A percentile compares a stretch with the other conserved stretches of the same genome.
These are phyloP conservation scores for Polyodon spathula DNA, from an alignment of 2,113 vertebrate species.

Conservation along the genomic window DNA sequence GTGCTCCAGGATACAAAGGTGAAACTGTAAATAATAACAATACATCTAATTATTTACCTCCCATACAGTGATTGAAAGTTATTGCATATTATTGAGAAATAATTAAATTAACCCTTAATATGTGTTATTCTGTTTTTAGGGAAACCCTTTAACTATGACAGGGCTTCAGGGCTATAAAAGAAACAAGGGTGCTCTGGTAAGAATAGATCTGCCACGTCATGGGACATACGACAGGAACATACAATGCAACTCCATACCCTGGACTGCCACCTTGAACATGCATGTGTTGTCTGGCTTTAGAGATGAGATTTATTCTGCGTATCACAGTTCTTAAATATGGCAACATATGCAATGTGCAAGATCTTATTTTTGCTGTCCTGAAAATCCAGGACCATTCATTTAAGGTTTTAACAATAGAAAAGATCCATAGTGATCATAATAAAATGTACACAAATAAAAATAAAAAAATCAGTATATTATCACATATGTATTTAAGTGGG, in stretches of 20 bases:
- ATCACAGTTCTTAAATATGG: no score
- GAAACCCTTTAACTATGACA: constrained; percentile 53
- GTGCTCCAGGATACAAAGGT: constrained; percentile 63
- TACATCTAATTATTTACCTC: not conserved
- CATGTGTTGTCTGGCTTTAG: not conserved
- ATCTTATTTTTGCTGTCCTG: no score
- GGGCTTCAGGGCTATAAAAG: constrained; percentile 77
- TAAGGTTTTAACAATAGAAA: no score
- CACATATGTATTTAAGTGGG: not conserved
- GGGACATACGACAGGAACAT: no score
- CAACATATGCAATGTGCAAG: no score
- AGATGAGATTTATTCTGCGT: no score
- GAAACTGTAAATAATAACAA: constrained; percentile 58
- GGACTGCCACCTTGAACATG: not conserved
- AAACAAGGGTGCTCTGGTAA: constrained; percentile 67
- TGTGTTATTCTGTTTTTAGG: constrained; percentile 42
- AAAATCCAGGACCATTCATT: no score
- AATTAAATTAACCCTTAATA: not conserved
- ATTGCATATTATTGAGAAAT: not conserved
- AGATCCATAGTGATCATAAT: no score
- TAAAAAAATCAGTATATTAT: no score
- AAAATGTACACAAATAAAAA: no score
- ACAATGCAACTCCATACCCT: no score
- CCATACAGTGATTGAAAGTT: not conserved
- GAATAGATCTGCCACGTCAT: constrained; percentile 17